Conservation (phyloP, 2,888 invertebrate genomes). For the Clivina fossor region DNA sequence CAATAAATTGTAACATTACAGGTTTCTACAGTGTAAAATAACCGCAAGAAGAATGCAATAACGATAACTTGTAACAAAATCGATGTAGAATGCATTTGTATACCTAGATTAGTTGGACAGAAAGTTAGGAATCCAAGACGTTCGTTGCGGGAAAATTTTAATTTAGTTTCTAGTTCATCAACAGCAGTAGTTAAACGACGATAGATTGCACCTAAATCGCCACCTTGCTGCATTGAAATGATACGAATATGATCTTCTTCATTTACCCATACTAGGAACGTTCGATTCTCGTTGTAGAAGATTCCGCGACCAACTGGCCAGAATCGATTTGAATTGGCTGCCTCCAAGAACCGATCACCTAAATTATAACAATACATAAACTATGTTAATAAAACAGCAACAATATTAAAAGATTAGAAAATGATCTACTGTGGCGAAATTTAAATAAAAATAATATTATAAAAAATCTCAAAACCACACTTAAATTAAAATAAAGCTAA, state of each 20-base stretch:
- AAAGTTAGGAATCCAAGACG: slow-evolving; percentile 70
- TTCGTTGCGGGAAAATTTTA: slow-evolving; percentile 60
- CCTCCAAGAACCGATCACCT: slow-evolving; percentile 84
- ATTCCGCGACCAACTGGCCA: slow-evolving; percentile 95
- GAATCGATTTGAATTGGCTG: slow-evolving; percentile 90
- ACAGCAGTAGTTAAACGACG: slow-evolving; percentile 57
- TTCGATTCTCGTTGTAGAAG: slow-evolving; percentile 92
- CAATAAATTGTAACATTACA: no score
- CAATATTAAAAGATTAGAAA: no score
- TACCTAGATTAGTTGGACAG: slow-evolving; percentile 72
- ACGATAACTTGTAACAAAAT: no score
- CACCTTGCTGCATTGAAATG: slow-evolving; percentile 96
- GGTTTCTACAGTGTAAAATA: no score
- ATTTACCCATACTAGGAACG: slow-evolving; percentile 95
- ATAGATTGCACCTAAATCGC: slow-evolving; percentile 79
- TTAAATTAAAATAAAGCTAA: no score
- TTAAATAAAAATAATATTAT: no score
- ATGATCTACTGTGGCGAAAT: no score
- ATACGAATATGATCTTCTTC: slow-evolving; percentile 97
- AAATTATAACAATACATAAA: no score
- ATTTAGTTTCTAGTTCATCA: slow-evolving; percentile 55
- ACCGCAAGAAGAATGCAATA: no score
- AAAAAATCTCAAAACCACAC: no score
- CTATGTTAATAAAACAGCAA: no score
- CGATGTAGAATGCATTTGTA: slow-evolving; percentile 43